Percentiles rank a stretch among this genome's conserved stretches.
Conservation (phyloP, 2,888 invertebrate species). For the Andricus curvator region DNA sequence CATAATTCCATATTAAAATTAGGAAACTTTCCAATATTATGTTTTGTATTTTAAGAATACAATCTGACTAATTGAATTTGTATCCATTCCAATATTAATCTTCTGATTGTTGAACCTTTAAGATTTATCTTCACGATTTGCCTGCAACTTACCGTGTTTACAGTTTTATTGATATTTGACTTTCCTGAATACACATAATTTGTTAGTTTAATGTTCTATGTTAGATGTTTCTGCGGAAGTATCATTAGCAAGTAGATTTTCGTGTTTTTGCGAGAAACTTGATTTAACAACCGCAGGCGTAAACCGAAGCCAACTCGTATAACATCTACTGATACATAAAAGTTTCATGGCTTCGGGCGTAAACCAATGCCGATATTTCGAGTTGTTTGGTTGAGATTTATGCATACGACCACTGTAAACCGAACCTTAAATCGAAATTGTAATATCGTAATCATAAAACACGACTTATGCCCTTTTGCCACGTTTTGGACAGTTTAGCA, state of each 20-base stretch:
- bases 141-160: no score
- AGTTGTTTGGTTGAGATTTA: constrained; percentile 15
- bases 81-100: no score
- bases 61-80: no score
- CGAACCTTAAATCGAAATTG: background rate
- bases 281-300: constrained; percentile 27
- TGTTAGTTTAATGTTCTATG: background rate
- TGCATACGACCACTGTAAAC: constrained; percentile 20
- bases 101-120: no score
- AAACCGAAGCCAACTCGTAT: constrained; percentile 31
- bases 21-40: no score
- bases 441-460: constrained; percentile 14
- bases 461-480: constrained; percentile 7
- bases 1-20: no score
- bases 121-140: no score
- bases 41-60: no score
- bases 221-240: background rate
- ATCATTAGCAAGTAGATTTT: constrained; percentile 25
- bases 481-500: background rate
- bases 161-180: background rate
- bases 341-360: constrained; percentile 26
- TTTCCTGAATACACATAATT: background rate
- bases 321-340: constrained; percentile 35
- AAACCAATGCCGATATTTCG: constrained; percentile 22
- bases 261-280: constrained; percentile 23